Base-by-base conservation (phyloP, 1,140 invertebrate species). In the Papilio helenus region DNA sequence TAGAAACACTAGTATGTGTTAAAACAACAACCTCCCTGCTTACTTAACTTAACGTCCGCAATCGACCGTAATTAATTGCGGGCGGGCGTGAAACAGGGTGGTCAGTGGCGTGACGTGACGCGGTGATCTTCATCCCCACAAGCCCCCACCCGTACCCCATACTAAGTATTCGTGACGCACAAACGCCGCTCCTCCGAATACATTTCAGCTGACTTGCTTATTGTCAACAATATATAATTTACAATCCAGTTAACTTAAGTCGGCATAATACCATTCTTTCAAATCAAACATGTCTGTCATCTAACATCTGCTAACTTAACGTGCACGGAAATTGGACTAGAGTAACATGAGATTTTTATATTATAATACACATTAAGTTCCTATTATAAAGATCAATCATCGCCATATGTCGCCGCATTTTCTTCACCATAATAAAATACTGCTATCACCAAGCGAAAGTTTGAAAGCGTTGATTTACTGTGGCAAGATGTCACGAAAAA, bases 91-190 rank as follows among this genome's bases (percentile, higher is more conserved):
- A 61, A 9, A 29, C 14, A 20, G 77, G 79, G 74, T 79, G 77
- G 79, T 55, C 20, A 76, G 34, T 79, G 61, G 72, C 34, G 72
- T 85, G 82, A 85, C 84, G 84, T 85, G 79, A 85, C 78, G 61
- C 51, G 18, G 65, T 68, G 34, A 23, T 72, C 26, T 16, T 46
- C 51, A 55, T 55, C 51, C 51, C 51, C 51, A 55, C 46, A 49
- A 49, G 14, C 42, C 71, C 72, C 68, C 80, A 49, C 20, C 44
- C 82, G 76, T 72, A 79, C 80, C 20, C 44, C 81, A 76, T 79
- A 80, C 79, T 81, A 84, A 86, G 82, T 85, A 85, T 86, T 61
- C 20, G 80, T 90, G 88, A 90, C 88, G 88, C 86, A 88, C 79
- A 72, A 3, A 26, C n/a, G 72, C 23, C 49, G 49, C 74, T 76